Evolutionary conservation across 2,113 vertebrate genomes (phyloP).

Genomic region (Cyanistes caeruleus): DNA sequence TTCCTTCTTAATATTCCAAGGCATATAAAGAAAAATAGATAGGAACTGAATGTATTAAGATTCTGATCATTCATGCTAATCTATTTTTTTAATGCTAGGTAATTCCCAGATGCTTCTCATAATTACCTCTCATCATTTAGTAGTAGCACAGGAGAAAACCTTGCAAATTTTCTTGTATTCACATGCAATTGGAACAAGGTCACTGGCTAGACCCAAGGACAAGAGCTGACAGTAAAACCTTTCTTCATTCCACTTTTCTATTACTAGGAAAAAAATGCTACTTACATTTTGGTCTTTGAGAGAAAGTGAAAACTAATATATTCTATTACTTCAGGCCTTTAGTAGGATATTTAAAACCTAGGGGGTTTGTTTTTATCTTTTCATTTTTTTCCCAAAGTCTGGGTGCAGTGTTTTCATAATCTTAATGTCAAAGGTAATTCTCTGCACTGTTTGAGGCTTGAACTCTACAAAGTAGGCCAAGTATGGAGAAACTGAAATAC

Average conservation of each 20-base stretch:
- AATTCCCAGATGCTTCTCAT: constrained; percentile 47
- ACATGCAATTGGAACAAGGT: constrained; percentile 27
- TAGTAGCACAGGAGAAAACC: neutral
- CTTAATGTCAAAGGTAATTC: neutral
- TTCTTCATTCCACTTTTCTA: neutral
- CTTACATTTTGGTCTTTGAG: neutral
- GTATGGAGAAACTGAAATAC: neutral
- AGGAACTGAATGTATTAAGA: neutral
- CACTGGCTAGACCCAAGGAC: constrained; percentile 36
- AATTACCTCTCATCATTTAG: constrained; percentile 40
- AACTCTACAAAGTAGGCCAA: neutral
- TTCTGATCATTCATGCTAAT: neutral
- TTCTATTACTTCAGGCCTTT: neutral
- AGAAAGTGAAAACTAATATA: neutral
- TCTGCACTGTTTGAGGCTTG: neutral
- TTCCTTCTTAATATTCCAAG: constrained; percentile 1
- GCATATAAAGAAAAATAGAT: neutral
- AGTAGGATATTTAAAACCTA: neutral
- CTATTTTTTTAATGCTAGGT: constrained; percentile 42
- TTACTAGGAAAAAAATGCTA: neutral
- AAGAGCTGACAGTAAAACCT: neutral
- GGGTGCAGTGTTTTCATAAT: neutral
- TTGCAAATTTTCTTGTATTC: constrained; percentile 21
- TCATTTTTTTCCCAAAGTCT: neutral
- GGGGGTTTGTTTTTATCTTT: neutral